Evolutionary conservation across 2,113 vertebrate genomes (phyloP).

Genomic region (Scytalopus superciliaris): DNA sequence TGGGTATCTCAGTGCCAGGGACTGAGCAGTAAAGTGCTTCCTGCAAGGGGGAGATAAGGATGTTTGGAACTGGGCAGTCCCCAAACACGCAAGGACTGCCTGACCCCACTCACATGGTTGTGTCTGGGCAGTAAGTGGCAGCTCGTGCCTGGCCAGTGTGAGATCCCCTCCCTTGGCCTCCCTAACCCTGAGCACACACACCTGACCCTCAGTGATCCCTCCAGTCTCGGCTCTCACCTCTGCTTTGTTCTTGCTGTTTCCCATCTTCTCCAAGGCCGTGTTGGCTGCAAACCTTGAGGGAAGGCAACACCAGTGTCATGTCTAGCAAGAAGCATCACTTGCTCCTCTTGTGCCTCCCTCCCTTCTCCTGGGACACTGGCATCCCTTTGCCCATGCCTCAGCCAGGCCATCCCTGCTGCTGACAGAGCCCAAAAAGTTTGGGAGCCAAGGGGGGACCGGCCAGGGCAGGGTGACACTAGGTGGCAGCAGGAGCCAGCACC

Average conservation of each 20-base stretch:
- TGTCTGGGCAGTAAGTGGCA: background rate
- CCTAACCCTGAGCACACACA: background rate
- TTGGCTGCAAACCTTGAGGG: background rate
- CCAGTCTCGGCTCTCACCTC: conserved; percentile 28
- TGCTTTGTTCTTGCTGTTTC: background rate
- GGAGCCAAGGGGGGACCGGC: background rate
- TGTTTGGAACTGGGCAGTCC: background rate
- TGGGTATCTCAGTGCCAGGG: background rate
- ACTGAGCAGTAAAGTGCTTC: conserved; percentile 48
- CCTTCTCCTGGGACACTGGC: background rate
- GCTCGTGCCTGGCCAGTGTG: fast-evolving
- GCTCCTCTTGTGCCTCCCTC: background rate
- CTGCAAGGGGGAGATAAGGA: background rate
- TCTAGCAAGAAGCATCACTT: fast-evolving
- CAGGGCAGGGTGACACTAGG: background rate
- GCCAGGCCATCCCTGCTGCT: background rate
- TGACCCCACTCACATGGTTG: fast-evolving
- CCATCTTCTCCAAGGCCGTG: background rate
- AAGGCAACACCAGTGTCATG: background rate
- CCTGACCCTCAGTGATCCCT: background rate
- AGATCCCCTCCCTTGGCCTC: background rate
- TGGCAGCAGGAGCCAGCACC: conserved; percentile 1
- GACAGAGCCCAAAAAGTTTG: background rate
- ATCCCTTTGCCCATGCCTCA: fast-evolving
- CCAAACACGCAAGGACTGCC: fast-evolving